Evolutionary conservation across 2,888 invertebrate genomes (phyloP), one percentile per base, ranked within the genome.

Genomic region (Agonopterix arenella): DNA sequence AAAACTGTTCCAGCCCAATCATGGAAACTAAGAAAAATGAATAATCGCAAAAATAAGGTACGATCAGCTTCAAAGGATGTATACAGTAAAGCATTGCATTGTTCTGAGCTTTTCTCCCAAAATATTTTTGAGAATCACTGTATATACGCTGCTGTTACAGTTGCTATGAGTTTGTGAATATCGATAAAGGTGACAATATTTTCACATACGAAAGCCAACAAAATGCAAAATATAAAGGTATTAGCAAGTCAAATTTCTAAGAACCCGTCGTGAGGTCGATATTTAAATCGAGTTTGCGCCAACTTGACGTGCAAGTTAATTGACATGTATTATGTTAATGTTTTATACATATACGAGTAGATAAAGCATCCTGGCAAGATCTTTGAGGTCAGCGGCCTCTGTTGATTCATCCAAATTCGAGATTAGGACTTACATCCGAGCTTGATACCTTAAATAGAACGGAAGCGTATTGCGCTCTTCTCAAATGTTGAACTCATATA

Each of bases 301-400:
- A 73, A 68, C 69, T 76, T 78, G 76, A 78, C 76, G 65, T 61
- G 76, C 73, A 69, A 67, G 65, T 72, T 80, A 81, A 84, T 82
- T 80, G 73, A 80, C 79, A 79, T 79, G 73, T 79, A 76, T 75
- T 73, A 83, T 83, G 80, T 70, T 71, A 74, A 78, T 65, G 11
- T 10, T 40, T n/a, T 54, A 66, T 64, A 13, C 13, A 43, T 68
- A 67, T 68, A 70, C 66, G 67, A 45, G 16, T 40, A 46, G 47
- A 52, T 50, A 52, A 46, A 38, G 36, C 50, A 46, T 53, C 50
- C 53, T 53, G 53, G 42, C 40, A 44, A 16, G 45, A 42, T 16
- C 43, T 11, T 11, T 10, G 13, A 8, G 11, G 5, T 16, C 28
- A 52, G 43, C 52, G 46, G 40, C 44, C 40, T 53, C 42, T 45